A percentile compares a stretch with the other conserved stretches of the same genome.
phyloP scores from a whole-genome alignment of 2,888 invertebrate species.

The Calliopum simillimum region DNA sequence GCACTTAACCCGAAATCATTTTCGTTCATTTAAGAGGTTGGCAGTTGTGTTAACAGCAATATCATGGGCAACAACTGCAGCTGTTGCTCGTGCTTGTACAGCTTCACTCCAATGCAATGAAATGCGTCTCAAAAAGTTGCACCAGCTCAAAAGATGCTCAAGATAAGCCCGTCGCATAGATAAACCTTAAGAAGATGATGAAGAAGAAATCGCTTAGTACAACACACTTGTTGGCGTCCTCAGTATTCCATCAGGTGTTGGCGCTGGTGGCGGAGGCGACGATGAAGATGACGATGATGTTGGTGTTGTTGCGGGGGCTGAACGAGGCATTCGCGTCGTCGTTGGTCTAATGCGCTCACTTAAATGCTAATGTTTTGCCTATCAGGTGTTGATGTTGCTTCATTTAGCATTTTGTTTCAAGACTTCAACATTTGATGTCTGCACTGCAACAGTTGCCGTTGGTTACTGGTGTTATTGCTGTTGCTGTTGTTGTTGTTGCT shows the following conservation, averaged over 20 bases:
- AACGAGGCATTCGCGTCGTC: background rate
- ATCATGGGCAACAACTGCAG: constrained; percentile 1
- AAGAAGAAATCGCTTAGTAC: background rate
- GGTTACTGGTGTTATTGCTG: background rate
- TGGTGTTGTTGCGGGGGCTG: background rate
- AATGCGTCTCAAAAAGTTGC: constrained; percentile 24
- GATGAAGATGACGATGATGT: background rate
- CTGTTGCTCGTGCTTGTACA: constrained; percentile 4
- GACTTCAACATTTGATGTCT: background rate
- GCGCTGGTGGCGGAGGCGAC: background rate
- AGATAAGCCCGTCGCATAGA: constrained; percentile 14
- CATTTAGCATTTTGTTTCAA: constrained; percentile 47
- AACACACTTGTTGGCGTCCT: constrained; percentile 26
- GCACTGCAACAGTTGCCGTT: constrained; percentile 2
- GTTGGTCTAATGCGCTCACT: constrained; percentile 34
- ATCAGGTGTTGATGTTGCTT: constrained; percentile 66
- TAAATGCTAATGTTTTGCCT: constrained; percentile 50
- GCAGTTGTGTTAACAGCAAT: constrained; percentile 5
- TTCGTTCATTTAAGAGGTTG: constrained; percentile 15
- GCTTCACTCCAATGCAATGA: constrained; percentile 8
- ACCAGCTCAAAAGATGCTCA: constrained; percentile 27
- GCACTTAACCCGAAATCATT: constrained; percentile 40
- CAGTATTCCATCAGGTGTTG: constrained; percentile 2
- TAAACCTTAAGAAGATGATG: constrained; percentile 8
- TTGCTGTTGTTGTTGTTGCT: background rate